phyloP scores from a whole-genome alignment of 2,888 invertebrate species.

The Drosophila neonasuta region DNA sequence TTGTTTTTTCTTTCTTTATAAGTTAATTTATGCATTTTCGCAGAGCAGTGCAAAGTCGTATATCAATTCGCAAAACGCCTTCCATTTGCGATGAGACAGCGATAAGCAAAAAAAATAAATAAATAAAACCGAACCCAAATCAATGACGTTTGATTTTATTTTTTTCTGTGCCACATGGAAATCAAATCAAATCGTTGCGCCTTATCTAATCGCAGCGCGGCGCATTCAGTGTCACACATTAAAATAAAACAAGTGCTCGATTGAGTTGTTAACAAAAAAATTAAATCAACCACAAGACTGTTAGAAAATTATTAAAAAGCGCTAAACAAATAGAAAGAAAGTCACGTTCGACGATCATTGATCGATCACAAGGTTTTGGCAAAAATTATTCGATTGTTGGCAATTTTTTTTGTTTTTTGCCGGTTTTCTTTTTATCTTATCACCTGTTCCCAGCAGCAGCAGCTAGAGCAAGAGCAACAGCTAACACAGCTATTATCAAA shows the following conservation, averaged over 20 bases:
- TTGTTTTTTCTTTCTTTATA: slow-evolving; percentile 21
- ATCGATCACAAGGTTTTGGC: slow-evolving; percentile 25
- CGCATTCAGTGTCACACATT: slow-evolving; percentile 21
- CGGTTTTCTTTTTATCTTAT: slow-evolving; percentile 47
- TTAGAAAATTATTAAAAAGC: slow-evolving; percentile 14
- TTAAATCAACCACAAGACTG: neutral
- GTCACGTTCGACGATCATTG: slow-evolving; percentile 13
- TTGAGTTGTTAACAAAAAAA: slow-evolving; percentile 46
- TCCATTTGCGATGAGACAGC: slow-evolving; percentile 1
- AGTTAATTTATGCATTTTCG: slow-evolving; percentile 27
- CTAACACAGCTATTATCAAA: slow-evolving; percentile 49
- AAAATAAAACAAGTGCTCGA: slow-evolving; percentile 24
- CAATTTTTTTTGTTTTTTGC: slow-evolving; percentile 10
- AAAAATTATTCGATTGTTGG: slow-evolving; percentile 17
- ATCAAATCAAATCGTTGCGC: slow-evolving; percentile 21
- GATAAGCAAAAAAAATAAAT: slow-evolving; percentile 4
- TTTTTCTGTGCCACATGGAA: slow-evolving; percentile 9
- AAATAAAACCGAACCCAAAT: slow-evolving; percentile 6
- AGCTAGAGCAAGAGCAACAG: neutral
- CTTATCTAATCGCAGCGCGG: slow-evolving; percentile 41
- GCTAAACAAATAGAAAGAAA: slow-evolving; percentile 15
- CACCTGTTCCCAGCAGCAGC: slow-evolving; percentile 17
- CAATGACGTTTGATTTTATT: slow-evolving; percentile 18
- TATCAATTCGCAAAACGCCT: slow-evolving; percentile 16
- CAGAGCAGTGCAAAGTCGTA: slow-evolving; percentile 16